Evolutionary conservation across 2,113 vertebrate species (phyloP).

Genomic region (Bos indicus): DNA sequence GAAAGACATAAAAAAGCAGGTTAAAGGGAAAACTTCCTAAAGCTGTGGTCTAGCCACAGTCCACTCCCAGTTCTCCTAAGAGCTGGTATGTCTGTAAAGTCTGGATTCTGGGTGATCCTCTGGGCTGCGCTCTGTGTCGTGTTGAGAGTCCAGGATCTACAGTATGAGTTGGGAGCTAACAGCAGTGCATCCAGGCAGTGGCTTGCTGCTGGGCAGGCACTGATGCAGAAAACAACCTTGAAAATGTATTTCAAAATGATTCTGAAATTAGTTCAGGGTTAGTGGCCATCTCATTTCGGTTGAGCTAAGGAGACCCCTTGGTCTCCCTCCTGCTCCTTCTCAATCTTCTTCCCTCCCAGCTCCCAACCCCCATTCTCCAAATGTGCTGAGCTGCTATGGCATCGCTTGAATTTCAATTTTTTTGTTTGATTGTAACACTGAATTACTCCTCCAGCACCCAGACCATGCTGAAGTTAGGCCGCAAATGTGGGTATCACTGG

Average conservation of each 20-base stretch:
- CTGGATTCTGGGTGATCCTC: neutral
- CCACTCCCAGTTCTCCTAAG: too few species aligned
- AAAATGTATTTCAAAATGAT: neutral
- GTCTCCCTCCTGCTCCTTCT: too few species aligned
- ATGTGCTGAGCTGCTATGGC: too few species aligned
- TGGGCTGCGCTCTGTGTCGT: fast-evolving
- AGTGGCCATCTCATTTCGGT: neutral
- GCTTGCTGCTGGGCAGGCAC: neutral
- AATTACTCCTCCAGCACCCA: neutral
- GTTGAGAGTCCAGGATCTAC: neutral
- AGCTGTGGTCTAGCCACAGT: neutral
- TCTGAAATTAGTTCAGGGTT: neutral
- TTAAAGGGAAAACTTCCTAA: neutral
- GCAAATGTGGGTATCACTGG: neutral
- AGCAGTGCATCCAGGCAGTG: fast-evolving
- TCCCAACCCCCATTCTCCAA: neutral
- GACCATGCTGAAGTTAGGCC: neutral
- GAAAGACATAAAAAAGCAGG: neutral
- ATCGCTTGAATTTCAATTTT: neutral
- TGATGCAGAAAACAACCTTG: fast-evolving
- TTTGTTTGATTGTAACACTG: too few species aligned
- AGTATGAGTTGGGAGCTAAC: fast-evolving
- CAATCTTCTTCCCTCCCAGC: too few species aligned
- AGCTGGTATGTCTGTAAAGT: neutral
- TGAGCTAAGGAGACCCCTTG: neutral